Conservation (phyloP, 2,888 invertebrate genomes). For the Spilosoma lubricipeda region DNA sequence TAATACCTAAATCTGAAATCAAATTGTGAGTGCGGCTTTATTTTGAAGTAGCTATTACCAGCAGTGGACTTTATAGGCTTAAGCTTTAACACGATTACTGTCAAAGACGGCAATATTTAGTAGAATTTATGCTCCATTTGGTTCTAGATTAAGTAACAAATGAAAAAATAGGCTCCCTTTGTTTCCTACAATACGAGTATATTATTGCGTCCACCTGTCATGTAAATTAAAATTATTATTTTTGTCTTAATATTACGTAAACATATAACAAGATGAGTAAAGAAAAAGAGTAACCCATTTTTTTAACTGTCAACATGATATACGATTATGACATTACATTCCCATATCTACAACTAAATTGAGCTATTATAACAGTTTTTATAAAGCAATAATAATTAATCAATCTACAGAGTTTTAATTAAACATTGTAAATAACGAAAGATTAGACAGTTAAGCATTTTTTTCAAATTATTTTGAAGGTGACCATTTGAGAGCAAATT, state of each 20-base stretch:
- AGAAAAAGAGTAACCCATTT: conserved; percentile 3
- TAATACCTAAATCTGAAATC: not conserved
- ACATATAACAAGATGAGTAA: not conserved
- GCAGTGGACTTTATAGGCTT: not conserved
- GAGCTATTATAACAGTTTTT: conserved; percentile 26
- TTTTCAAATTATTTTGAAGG: not conserved
- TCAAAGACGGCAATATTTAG: not conserved
- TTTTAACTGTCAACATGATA: conserved; percentile 40
- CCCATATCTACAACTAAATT: conserved; percentile 25
- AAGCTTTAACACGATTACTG: not conserved
- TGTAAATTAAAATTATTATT: not conserved
- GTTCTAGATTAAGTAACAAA: not conserved
- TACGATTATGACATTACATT: conserved; percentile 46
- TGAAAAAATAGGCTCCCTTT: not conserved
- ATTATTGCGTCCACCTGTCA: not conserved
- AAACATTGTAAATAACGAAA: conserved; percentile 10
- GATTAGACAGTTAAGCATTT: not conserved
- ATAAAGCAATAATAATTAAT: conserved; percentile 48
- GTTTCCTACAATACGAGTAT: not conserved
- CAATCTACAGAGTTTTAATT: conserved; percentile 20
- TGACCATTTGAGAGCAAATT: not conserved
- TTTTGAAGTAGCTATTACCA: not conserved
- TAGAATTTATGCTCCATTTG: not conserved
- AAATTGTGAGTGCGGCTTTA: not conserved
- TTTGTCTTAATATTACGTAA: not conserved